These are phyloP conservation scores for Phrynosoma platyrhinos DNA, from an alignment of 2,113 vertebrate species.

Conservation along the genomic window DNA sequence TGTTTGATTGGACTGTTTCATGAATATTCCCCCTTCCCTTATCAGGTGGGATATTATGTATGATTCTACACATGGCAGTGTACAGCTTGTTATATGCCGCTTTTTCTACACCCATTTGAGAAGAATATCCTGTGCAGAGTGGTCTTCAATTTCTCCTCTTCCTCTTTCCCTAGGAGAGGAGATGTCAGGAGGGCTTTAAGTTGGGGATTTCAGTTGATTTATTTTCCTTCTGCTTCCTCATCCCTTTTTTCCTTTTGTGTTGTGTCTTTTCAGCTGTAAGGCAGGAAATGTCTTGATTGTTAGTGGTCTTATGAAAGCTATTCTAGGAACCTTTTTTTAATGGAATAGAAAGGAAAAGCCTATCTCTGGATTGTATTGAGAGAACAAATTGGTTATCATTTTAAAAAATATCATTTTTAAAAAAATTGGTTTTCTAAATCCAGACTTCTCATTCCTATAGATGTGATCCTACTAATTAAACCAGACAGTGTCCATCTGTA, in stretches of 20 bases:
- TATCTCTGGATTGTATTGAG: not conserved
- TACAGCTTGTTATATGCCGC: not conserved
- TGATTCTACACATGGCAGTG: not conserved
- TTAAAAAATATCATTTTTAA: not conserved
- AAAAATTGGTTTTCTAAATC: conserved; percentile 16
- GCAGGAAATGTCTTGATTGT: too few relatives aligned
- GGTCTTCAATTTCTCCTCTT: too few relatives aligned
- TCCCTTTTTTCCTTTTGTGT: too few relatives aligned
- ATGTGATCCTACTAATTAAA: conserved; percentile 94
- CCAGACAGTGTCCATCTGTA: conserved; percentile 94
- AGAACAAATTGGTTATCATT: not conserved
- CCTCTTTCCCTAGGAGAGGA: not conserved
- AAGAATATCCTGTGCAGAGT: too few relatives aligned
- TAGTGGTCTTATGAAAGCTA: not conserved
- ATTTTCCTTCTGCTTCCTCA: not conserved
- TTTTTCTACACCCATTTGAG: not conserved
- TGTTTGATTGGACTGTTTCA: too few relatives aligned
- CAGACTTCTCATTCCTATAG: conserved; percentile 75
- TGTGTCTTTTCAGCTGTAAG: not conserved
- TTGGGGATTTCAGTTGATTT: too few relatives aligned
- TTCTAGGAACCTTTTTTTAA: not conserved
- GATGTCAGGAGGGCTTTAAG: not conserved
- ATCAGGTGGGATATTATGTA: too few relatives aligned
- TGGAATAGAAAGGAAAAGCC: not conserved
- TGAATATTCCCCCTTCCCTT: too few relatives aligned